These are phyloP conservation scores for Tetranychus piercei DNA, from an alignment of 2,888 invertebrate genomes.

Conservation along the genomic window DNA sequence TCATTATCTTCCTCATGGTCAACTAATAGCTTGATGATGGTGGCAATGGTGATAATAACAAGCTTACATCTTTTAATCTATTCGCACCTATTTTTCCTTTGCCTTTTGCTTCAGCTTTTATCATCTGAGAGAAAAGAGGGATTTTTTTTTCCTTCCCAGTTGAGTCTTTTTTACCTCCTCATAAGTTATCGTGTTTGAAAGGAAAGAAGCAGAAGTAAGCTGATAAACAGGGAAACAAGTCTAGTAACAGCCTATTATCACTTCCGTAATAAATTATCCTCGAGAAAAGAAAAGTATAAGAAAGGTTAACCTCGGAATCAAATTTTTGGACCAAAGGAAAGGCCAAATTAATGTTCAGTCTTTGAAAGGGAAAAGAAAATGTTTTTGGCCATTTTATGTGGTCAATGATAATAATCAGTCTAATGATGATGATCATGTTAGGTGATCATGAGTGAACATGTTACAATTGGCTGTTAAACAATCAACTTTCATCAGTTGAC, in stretches of 20 bases:
- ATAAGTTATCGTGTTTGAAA: not conserved
- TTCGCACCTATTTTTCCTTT: no score
- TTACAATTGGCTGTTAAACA: no score
- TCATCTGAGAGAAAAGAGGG: not conserved
- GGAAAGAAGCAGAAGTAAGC: not conserved
- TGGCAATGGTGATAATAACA: no score
- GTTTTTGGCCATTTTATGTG: no score
- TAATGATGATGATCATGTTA: no score
- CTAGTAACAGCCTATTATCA: not conserved
- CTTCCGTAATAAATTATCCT: conserved; percentile 1
- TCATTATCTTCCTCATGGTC: not conserved
- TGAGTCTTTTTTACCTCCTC: not conserved
- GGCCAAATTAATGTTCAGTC: not conserved
- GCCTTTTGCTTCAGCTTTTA: no score
- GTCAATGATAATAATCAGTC: no score
- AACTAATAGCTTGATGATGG: not conserved
- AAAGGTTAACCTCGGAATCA: not conserved
- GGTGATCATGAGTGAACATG: no score
- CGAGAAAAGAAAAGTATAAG: not conserved
- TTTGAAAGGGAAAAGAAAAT: not conserved
- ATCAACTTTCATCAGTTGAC: no score
- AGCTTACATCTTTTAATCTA: not conserved
- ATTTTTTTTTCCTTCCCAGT: not conserved
- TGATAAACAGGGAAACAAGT: not conserved
- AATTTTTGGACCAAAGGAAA: not conserved